phyloP scores from a whole-genome alignment of 92 coral and sea anemone genomes.

The Anthopleura xanthogrammica region DNA sequence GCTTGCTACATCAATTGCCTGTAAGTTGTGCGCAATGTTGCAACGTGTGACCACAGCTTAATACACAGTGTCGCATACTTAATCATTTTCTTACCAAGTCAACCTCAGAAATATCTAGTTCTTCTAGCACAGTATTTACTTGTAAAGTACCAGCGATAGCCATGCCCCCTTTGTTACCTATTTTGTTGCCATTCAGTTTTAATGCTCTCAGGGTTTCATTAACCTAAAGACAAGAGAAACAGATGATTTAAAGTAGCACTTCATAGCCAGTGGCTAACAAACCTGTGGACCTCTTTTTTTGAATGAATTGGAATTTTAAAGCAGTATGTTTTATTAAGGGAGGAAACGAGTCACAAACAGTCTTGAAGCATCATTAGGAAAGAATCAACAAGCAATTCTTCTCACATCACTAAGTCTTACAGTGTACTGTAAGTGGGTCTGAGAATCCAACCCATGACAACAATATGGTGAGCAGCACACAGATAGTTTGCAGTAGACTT shows the following conservation, averaged over 20 bases:
- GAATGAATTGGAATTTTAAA: too few relatives aligned
- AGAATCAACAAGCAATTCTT: too few relatives aligned
- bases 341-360: too few relatives aligned
- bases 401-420: too few relatives aligned
- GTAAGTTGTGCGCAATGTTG: too few relatives aligned
- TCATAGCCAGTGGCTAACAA: too few relatives aligned
- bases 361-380: too few relatives aligned
- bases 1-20: too few relatives aligned
- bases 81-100: conserved; percentile 62
- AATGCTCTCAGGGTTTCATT: conserved; percentile 82
- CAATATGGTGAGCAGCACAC: neutral
- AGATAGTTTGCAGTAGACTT: neutral
- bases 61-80: neutral
- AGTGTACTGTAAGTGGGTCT: too few relatives aligned
- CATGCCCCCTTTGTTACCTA: conserved; percentile 91
- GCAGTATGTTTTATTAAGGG: too few relatives aligned
- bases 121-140: conserved; percentile 82
- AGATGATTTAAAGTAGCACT: neutral
- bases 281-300: too few relatives aligned
- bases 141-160: conserved; percentile 94
- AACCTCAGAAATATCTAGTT: conserved; percentile 82
- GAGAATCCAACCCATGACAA: too few relatives aligned
- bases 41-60: neutral
- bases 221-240: conserved; percentile 43
- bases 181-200: conserved; percentile 91